Evolutionary conservation across 1,140 invertebrate genomes (phyloP).

Genomic region (Copidosoma floridanum): DNA sequence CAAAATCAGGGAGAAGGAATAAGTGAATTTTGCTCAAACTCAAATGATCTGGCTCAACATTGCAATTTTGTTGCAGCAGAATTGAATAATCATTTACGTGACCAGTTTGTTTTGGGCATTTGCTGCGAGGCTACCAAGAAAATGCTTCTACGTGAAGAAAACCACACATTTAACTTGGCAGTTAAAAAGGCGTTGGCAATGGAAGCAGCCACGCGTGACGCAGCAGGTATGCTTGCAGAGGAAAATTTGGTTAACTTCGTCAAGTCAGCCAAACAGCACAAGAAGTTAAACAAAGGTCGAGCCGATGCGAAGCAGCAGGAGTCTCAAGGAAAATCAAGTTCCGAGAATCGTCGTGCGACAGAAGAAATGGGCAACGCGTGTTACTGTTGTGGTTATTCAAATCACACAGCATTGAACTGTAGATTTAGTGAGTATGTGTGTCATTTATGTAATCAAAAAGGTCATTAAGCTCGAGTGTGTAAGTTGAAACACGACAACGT

Average conservation of each 20-base stretch:
- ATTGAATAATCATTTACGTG: constrained; percentile 30
- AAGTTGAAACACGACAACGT: no score
- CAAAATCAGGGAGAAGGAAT: not conserved
- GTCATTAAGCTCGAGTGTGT: not conserved
- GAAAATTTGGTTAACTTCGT: no score
- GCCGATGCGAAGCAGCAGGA: no score
- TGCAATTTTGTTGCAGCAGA: constrained; percentile 36
- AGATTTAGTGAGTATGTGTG: not conserved
- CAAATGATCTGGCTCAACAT: constrained; percentile 33
- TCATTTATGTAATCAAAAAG: not conserved
- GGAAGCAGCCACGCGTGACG: constrained; percentile 29
- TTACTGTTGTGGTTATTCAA: not conserved
- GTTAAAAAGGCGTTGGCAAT: constrained; percentile 36
- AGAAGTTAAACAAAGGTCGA: no score
- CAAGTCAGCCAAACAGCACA: no score
- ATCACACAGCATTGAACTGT: not conserved
- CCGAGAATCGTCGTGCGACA: no score
- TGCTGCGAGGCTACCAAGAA: constrained; percentile 27
- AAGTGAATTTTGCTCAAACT: constrained; percentile 17
- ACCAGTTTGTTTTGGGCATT: constrained; percentile 41
- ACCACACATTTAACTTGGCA: constrained; percentile 31
- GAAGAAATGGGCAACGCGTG: no score
- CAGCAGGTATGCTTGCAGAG: constrained; percentile 23
- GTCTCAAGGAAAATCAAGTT: no score
- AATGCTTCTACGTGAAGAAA: constrained; percentile 30